These are phyloP conservation scores for Neosilurus mollespiculum DNA, from an alignment of 2,797 vertebrate species.

Conservation along the genomic window DNA sequence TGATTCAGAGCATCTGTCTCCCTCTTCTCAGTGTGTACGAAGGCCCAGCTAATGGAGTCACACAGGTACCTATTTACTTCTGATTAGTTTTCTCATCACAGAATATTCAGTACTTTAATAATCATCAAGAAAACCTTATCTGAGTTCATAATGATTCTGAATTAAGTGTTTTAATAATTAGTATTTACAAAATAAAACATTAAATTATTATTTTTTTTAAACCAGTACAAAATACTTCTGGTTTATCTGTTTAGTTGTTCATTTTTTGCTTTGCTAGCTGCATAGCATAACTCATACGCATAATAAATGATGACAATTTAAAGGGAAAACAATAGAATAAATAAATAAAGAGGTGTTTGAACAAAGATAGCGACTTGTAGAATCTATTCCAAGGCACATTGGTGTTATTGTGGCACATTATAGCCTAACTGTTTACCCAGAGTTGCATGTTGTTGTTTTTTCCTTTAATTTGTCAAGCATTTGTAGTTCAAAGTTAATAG, in stretches of 20 bases:
- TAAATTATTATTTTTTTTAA: background rate
- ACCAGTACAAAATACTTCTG: background rate
- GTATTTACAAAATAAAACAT: background rate
- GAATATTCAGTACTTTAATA: background rate
- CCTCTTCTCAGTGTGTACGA: conserved; percentile 94
- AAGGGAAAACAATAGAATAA: background rate
- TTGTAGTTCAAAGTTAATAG: background rate
- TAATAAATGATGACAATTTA: background rate
- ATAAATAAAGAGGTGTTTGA: background rate
- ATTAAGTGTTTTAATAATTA: background rate
- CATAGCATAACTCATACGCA: background rate
- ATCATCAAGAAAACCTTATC: background rate
- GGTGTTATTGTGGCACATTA: background rate
- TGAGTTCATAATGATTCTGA: background rate
- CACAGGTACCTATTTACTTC: conserved; percentile 75
- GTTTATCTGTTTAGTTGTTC: background rate
- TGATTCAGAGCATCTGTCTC: conserved; percentile 90
- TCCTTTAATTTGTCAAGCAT: background rate
- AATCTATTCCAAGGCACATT: background rate
- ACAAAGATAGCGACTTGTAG: background rate
- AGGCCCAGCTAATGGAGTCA: conserved; percentile 80
- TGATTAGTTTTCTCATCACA: background rate
- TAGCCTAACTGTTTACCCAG: background rate
- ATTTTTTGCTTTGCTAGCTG: background rate
- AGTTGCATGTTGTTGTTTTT: background rate